Percentiles rank a stretch among this genome's conserved stretches.
Conservation (phyloP, 2,888 invertebrate genomes). For the Metalampra italica region DNA sequence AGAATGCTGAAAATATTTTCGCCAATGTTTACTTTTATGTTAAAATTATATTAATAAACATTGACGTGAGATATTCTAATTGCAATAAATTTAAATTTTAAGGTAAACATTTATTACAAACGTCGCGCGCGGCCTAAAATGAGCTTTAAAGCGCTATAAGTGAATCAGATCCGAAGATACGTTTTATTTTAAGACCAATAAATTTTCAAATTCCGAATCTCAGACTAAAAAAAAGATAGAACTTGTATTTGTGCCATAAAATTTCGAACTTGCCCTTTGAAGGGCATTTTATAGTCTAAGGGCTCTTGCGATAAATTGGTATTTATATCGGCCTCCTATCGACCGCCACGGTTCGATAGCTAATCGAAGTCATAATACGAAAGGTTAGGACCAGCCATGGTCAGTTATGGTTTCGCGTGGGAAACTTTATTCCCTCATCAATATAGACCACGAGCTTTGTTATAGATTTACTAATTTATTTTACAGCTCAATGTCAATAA, state of each 20-base stretch:
- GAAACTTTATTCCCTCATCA: conserved; percentile 16
- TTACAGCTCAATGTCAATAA: no score
- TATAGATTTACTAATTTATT: no score
- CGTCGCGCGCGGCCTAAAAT: not conserved
- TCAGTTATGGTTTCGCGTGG: conserved; percentile 33
- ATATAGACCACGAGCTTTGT: not conserved
- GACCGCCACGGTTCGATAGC: conserved; percentile 27
- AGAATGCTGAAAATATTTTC: no score
- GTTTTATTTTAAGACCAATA: conserved; percentile 49
- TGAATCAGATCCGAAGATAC: conserved; percentile 25
- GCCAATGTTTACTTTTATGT: no score
- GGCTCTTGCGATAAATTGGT: conserved; percentile 40
- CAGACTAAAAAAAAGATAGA: conserved; percentile 27
- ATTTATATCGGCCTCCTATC: conserved; percentile 27
- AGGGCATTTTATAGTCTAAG: conserved; percentile 28
- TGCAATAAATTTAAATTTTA: no score
- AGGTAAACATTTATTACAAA: no score
- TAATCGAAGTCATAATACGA: conserved; percentile 44
- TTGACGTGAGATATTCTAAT: no score
- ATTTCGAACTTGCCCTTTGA: conserved; percentile 15
- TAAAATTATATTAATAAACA: no score
- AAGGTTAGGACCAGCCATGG: conserved; percentile 18
- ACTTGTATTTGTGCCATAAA: conserved; percentile 19
- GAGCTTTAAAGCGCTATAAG: conserved; percentile 1
- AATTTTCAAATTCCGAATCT: conserved; percentile 46